Base-by-base conservation (phyloP, 2,888 invertebrate genomes). In the Ramazzottius varieornatus region DNA sequence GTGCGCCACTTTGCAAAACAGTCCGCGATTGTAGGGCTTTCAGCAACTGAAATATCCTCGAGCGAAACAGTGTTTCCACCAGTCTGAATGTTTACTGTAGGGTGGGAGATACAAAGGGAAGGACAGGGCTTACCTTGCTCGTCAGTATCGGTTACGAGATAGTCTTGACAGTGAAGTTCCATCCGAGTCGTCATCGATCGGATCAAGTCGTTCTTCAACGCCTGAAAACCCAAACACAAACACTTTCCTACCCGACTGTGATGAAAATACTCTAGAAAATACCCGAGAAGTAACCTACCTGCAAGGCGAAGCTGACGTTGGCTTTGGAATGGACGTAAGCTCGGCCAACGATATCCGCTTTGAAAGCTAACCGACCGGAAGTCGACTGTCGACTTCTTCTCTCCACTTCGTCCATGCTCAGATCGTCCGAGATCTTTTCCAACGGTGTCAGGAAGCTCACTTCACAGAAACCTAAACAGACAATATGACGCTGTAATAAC, bases 71-170 rank as follows among this genome's bases (percentile, higher is more conserved):
- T 40, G 40, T 13, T 40, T 40, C 8, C 8, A 40, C 8, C n/a
- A n/a, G n/a, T n/a, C n/a, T n/a, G n/a, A n/a, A n/a, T n/a, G n/a
- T n/a, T n/a, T n/a, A n/a, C n/a, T n/a, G n/a, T n/a, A n/a, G n/a
- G n/a, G n/a, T n/a, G n/a, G n/a, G n/a, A n/a, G n/a, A n/a, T n/a
- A n/a, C n/a, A n/a, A n/a, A n/a, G n/a, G n/a, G n/a, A n/a, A n/a
- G n/a, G n/a, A n/a, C n/a, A n/a, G n/a, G n/a, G n/a, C n/a, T n/a
- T 40, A 54, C 54, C 54, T 29, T 54, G 54, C 24, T 54, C 54
- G 24, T 54, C 54, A 8, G 54, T 29, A 24, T 54, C 54, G n/a
- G 54, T 54, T 29, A 54, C 54, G 4, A 54, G 54, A 54, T n/a
- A 16, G 54, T 54, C 54, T 29, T 54, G 16, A 54, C 54, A 54